These are phyloP conservation scores for Tokudaia muenninki DNA, from an alignment of 2,797 vertebrate genomes.

Conservation along the genomic window DNA sequence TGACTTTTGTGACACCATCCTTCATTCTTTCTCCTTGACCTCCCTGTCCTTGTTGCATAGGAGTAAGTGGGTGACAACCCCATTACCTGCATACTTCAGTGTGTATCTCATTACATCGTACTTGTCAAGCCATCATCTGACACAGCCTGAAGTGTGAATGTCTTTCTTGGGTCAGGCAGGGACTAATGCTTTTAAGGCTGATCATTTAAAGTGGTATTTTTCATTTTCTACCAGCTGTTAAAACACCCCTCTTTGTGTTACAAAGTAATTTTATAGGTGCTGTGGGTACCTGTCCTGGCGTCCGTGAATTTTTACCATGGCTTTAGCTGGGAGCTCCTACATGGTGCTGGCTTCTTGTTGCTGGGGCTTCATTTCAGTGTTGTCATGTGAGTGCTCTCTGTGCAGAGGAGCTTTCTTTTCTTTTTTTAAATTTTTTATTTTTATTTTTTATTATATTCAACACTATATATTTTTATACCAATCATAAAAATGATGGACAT, in stretches of 20 bases:
- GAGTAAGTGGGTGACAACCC: not conserved
- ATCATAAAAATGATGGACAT: too few relatives aligned
- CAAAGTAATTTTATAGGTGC: not conserved
- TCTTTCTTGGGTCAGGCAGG: not conserved
- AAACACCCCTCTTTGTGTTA: too few relatives aligned
- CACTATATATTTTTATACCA: too few relatives aligned
- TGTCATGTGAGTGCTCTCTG: not conserved
- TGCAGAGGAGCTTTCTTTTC: not conserved
- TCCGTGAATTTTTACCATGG: not conserved
- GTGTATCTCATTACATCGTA: fast-evolving
- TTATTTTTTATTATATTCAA: too few relatives aligned
- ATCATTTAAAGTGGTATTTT: not conserved
- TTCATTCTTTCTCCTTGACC: not conserved
- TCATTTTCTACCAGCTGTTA: too few relatives aligned
- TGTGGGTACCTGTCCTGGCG: fast-evolving
- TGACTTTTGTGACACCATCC: too few relatives aligned
- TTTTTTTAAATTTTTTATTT: too few relatives aligned
- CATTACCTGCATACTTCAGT: fast-evolving
- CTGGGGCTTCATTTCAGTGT: not conserved
- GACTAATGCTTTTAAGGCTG: not conserved
- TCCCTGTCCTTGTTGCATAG: too few relatives aligned
- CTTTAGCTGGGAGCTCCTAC: not conserved
- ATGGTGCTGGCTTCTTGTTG: not conserved
- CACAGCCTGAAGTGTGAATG: too few relatives aligned
- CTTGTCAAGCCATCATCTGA: fast-evolving